phyloP scores from a whole-genome alignment of 2,888 invertebrate genomes.

The Ectropis crepuscularia region DNA sequence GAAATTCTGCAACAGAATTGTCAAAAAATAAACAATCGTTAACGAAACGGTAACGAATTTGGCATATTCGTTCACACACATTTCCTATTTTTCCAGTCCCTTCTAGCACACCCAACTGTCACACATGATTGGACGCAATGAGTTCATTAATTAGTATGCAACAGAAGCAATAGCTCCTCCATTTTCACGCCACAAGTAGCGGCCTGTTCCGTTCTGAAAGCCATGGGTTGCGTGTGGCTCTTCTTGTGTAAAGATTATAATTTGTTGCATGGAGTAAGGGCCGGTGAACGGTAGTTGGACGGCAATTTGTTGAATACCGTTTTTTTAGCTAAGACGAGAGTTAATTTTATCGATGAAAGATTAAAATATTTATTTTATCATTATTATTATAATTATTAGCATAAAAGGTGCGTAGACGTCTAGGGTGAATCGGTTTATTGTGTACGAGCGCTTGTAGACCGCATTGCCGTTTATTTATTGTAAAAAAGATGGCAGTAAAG shows the following conservation, averaged over 20 bases:
- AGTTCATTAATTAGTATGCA: slow-evolving; percentile 34
- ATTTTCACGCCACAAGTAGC: slow-evolving; percentile 49
- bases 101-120: slow-evolving; percentile 14
- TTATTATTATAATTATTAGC: no score
- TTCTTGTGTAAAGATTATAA: slow-evolving; percentile 28
- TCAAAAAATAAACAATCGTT: no score
- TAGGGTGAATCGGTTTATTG: no score
- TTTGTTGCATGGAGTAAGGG: slow-evolving; percentile 27
- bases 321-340: background rate
- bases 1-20: no score
- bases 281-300: slow-evolving; percentile 5
- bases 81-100: slow-evolving; percentile 13
- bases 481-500: no score
- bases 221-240: slow-evolving; percentile 36
- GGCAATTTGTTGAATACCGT: background rate
- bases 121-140: slow-evolving; percentile 34
- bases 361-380: no score
- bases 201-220: slow-evolving; percentile 64
- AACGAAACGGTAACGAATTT: background rate
- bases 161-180: slow-evolving; percentile 32
- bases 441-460: no score
- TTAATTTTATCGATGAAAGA: no score
- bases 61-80: background rate
- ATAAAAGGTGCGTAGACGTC: no score
- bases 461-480: no score